A percentile compares a stretch with the other conserved stretches of the same genome.
These are phyloP conservation scores for Myotis daubentonii DNA, from an alignment of 2,797 vertebrate genomes.

Conservation along the genomic window DNA sequence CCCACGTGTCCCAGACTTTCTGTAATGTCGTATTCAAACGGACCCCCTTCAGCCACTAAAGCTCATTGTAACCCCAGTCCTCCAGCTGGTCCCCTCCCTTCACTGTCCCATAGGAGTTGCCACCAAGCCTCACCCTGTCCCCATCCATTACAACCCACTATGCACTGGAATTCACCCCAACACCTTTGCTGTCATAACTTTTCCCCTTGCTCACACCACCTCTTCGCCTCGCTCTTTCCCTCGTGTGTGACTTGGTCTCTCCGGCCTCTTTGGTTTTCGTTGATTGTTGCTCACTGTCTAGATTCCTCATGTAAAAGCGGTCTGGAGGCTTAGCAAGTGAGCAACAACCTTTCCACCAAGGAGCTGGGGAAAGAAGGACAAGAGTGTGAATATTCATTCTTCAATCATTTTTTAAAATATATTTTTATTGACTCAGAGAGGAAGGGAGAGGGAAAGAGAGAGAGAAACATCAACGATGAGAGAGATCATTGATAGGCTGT, in stretches of 20 bases:
- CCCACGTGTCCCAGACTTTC: not conserved
- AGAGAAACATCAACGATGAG: too few species aligned
- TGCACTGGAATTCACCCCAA: not conserved
- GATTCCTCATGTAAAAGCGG: not conserved
- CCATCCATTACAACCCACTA: not conserved
- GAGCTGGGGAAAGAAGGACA: not conserved
- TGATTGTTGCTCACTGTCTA: not conserved
- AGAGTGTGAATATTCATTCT: not conserved
- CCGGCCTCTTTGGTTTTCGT: not conserved
- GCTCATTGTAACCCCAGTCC: not conserved
- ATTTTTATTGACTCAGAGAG: too few species aligned
- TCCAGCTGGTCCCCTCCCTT: not conserved
- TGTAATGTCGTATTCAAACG: not conserved
- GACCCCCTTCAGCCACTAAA: not conserved
- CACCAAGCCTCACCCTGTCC: not conserved
- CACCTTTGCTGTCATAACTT: not conserved
- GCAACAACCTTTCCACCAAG: not conserved
- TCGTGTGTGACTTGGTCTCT: not conserved
- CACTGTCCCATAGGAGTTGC: rapidly evolving
- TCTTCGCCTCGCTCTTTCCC: not conserved
- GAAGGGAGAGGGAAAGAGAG: too few species aligned
- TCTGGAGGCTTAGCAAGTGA: not conserved
- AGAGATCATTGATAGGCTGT: too few species aligned
- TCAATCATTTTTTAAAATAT: not conserved
- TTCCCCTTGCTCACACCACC: not conserved